Percentiles rank a stretch among this genome's conserved stretches.
These are phyloP conservation scores for Thripadectes ignobilis DNA, from an alignment of 2,797 vertebrate genomes.

Conservation along the genomic window DNA sequence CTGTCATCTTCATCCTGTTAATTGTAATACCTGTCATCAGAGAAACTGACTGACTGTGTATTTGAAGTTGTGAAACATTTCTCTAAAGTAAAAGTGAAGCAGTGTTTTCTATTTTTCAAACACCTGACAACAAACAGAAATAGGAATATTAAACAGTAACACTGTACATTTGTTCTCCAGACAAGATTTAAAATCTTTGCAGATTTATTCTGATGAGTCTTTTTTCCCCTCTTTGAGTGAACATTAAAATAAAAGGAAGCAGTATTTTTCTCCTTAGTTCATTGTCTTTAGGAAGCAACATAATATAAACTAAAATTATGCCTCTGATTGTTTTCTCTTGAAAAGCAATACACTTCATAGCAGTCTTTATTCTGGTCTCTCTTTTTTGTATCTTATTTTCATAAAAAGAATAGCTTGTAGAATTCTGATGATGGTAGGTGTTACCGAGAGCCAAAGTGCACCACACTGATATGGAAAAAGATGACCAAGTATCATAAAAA, in stretches of 20 bases:
- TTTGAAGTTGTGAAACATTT: neutral
- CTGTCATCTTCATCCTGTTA: neutral
- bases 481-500: neutral
- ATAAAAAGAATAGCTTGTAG: neutral
- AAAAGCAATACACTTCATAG: neutral
- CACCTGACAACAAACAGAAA: neutral
- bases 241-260: neutral
- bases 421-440: neutral
- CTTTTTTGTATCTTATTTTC: neutral
- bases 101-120: neutral
- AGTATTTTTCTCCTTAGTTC: neutral
- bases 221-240: neutral
- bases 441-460: neutral
- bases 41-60: neutral
- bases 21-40: neutral
- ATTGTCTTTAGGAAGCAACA: neutral
- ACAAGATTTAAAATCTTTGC: neutral
- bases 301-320: neutral
- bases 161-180: neutral
- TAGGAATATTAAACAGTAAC: neutral
- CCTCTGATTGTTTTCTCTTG: neutral
- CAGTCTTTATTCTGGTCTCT: neutral
- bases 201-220: neutral
- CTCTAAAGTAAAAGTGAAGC: neutral
- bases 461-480: neutral